phyloP scores from a whole-genome alignment of 2,113 vertebrate genomes.

The Caretta caretta region DNA sequence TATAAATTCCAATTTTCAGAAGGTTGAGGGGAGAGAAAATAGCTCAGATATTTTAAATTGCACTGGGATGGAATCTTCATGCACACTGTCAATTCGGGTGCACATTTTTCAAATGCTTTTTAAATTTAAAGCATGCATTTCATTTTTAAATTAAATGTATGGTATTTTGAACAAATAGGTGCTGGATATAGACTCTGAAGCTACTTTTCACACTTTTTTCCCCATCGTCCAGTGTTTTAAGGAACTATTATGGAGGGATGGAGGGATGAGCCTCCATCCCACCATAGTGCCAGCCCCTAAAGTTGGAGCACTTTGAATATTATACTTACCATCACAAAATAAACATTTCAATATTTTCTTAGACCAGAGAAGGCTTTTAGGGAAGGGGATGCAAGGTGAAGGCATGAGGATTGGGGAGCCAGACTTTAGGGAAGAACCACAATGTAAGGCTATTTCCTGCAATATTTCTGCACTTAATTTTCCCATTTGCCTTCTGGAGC shows the following conservation, averaged over 20 bases:
- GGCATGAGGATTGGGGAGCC: not conserved
- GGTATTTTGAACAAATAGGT: not conserved
- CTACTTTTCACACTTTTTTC: not conserved
- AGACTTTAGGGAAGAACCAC: not conserved
- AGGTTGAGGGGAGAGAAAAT: not conserved
- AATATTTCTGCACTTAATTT: slow-evolving; percentile 34
- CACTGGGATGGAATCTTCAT: not conserved
- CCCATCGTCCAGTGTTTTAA: not conserved
- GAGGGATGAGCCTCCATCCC: not conserved
- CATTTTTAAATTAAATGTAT: not conserved
- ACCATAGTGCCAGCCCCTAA: not conserved
- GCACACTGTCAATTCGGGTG: not conserved
- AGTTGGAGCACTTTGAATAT: slow-evolving; percentile 8
- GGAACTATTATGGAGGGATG: not conserved
- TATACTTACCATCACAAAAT: slow-evolving; percentile 24
- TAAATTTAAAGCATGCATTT: not conserved
- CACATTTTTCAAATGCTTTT: not conserved
- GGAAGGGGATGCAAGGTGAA: slow-evolving; percentile 44
- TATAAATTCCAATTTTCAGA: not conserved
- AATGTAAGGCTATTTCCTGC: slow-evolving; percentile 33
- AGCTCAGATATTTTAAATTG: not conserved
- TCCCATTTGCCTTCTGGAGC: slow-evolving; percentile 25
- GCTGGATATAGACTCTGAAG: not conserved
- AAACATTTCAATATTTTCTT: slow-evolving; percentile 45
- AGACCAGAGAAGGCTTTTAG: slow-evolving; percentile 43